These are phyloP conservation scores for Ptiloglossa arizonensis DNA, from an alignment of 1,140 invertebrate genomes.

Conservation along the genomic window DNA sequence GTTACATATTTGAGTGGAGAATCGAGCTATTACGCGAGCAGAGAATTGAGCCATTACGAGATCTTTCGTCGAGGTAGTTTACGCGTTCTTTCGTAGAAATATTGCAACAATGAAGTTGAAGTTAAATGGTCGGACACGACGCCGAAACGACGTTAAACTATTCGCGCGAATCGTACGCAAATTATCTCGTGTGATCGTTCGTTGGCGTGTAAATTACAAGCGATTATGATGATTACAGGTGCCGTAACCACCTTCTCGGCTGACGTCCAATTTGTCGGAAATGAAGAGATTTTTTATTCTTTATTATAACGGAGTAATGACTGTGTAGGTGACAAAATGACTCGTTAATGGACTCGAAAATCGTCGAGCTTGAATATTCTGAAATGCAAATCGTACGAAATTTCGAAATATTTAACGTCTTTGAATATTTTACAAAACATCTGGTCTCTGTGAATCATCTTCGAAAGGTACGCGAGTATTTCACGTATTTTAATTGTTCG, in stretches of 20 bases:
- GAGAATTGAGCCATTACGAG: constrained; percentile 20
- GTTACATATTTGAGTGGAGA: no score
- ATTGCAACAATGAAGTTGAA: neutral
- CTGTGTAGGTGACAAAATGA: constrained; percentile 37
- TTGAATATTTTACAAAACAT: neutral
- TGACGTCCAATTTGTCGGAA: constrained; percentile 18
- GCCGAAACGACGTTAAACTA: constrained; percentile 23
- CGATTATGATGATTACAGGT: constrained; percentile 49
- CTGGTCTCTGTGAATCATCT: neutral
- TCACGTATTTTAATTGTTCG: no score
- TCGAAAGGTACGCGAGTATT: neutral
- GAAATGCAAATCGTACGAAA: neutral
- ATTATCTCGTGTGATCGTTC: constrained; percentile 26
- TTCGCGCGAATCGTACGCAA: constrained; percentile 20
- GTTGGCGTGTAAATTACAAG: constrained; percentile 40
- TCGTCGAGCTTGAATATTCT: neutral
- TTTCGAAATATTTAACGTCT: neutral
- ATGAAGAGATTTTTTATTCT: constrained; percentile 18
- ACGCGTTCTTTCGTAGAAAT: neutral
- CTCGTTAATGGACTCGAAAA: neutral
- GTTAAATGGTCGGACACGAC: neutral
- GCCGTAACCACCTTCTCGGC: constrained; percentile 6
- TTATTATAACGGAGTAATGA: neutral
- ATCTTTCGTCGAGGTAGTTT: neutral
- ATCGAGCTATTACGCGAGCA: no score